Evolutionary conservation across 2,797 vertebrate genomes (phyloP).

Genomic region (Ceryle rudis): DNA sequence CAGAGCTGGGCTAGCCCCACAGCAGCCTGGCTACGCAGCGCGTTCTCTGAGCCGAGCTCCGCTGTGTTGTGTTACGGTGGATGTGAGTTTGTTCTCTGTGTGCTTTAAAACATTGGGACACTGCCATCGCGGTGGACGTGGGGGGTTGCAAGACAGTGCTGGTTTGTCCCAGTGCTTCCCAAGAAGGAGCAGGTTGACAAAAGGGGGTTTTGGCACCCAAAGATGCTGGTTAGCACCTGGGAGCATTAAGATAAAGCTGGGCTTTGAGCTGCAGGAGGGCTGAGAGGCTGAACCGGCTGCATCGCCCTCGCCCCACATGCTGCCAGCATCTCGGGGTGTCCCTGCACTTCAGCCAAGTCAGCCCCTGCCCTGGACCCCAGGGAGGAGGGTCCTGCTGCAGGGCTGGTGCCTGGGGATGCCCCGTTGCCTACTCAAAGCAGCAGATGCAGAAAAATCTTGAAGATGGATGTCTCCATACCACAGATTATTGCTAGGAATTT

Average conservation of each 20-base stretch:
- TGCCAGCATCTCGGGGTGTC: not conserved
- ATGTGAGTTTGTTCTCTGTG: constrained; percentile 68
- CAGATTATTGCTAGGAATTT: constrained; percentile 67
- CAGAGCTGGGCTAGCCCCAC: not conserved
- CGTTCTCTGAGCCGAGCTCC: constrained; percentile 28
- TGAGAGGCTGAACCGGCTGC: not conserved
- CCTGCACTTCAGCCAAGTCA: not conserved
- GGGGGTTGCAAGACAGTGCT: not conserved
- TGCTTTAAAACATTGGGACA: constrained; percentile 52
- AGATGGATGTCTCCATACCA: constrained; percentile 66
- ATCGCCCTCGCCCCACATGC: not conserved
- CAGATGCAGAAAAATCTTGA: constrained; percentile 55
- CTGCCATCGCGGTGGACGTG: not conserved
- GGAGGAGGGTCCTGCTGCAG: not conserved
- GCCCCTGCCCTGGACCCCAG: not conserved
- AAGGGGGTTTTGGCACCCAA: not conserved
- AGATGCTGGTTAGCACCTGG: not conserved
- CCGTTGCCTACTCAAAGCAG: constrained; percentile 36
- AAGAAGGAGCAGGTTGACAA: not conserved
- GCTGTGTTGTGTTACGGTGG: constrained; percentile 66
- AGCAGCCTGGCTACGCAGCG: not conserved
- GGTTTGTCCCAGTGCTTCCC: not conserved
- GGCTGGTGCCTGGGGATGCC: not conserved
- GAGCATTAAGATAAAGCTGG: not conserved
- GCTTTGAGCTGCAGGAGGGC: not conserved